These are phyloP conservation scores for Augochlorella aurata DNA, from an alignment of 2,888 invertebrate genomes.

Conservation along the genomic window DNA sequence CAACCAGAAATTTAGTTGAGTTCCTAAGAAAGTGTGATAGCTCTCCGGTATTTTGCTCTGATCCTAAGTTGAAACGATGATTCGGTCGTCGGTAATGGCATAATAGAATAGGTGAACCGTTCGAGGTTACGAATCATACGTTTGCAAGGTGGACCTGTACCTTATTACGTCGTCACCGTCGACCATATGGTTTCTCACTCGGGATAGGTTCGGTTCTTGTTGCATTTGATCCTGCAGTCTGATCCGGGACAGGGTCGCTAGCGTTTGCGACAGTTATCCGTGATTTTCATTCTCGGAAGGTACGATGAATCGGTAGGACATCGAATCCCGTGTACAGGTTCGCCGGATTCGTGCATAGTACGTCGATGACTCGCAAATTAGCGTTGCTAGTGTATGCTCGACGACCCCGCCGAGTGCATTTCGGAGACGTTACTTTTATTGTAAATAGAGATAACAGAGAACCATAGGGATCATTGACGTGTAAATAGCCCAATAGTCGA, in stretches of 20 bases:
- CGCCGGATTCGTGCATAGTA: background rate
- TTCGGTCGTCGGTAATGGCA: background rate
- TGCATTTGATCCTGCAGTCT: conserved; percentile 8
- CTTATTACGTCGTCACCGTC: conserved; percentile 10
- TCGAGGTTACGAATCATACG: background rate
- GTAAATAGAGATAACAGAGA: conserved; percentile 12
- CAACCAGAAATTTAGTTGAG: background rate
- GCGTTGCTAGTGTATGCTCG: background rate
- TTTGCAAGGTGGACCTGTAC: background rate
- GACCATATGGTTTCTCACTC: conserved; percentile 6
- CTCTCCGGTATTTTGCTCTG: background rate
- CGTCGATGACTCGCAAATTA: background rate
- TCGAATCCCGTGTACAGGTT: background rate
- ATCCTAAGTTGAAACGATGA: background rate
- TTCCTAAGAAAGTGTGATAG: background rate
- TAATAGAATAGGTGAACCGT: background rate
- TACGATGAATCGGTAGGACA: background rate
- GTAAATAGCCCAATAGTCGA: conserved; percentile 10
- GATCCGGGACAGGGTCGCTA: background rate
- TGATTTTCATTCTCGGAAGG: background rate
- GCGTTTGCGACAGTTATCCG: background rate
- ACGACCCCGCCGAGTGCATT: background rate
- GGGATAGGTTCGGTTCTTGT: background rate
- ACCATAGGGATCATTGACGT: background rate
- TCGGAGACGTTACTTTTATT: background rate